Conservation (phyloP, 2,888 invertebrate genomes). For the Trissolcus japonicus region DNA sequence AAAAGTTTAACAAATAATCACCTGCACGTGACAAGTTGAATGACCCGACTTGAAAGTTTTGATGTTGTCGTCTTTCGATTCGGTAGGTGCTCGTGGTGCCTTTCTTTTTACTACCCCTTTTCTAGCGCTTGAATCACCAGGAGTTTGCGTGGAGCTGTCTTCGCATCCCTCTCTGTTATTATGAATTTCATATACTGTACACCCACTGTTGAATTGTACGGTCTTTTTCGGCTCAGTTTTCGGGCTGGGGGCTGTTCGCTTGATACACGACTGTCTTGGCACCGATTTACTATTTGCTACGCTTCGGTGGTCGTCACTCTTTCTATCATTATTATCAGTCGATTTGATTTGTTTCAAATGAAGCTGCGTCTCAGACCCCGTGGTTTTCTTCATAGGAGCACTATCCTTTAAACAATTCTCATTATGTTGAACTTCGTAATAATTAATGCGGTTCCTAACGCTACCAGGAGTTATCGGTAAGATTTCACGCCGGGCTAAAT, state of each 20-base stretch:
- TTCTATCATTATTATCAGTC: not conserved
- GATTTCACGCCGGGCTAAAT: conserved; percentile 68
- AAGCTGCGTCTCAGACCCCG: conserved; percentile 17
- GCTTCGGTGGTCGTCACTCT: not conserved
- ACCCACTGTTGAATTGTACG: conserved; percentile 66
- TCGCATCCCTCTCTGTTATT: conserved; percentile 3
- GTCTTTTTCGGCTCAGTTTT: conserved; percentile 63
- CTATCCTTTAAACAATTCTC: conserved; percentile 65
- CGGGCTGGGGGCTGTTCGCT: conserved; percentile 55
- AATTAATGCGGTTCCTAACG: conserved; percentile 72
- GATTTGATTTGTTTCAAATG: conserved; percentile 8
- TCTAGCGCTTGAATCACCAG: conserved; percentile 35
- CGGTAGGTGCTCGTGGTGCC: conserved; percentile 61
- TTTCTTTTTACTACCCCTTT: conserved; percentile 56
- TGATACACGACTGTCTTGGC: conserved; percentile 60
- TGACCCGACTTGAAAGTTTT: conserved; percentile 22
- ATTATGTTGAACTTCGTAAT: conserved; percentile 69
- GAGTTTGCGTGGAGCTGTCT: conserved; percentile 24
- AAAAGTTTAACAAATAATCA: conserved; percentile 24
- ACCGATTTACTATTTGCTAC: not conserved
- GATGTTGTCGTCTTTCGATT: conserved; percentile 7
- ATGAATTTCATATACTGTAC: conserved; percentile 59
- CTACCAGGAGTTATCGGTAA: conserved; percentile 71
- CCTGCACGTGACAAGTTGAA: conserved; percentile 40
- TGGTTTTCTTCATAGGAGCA: conserved; percentile 51